Evolutionary conservation across 2,888 invertebrate species (phyloP).

Genomic region (Sesia bembeciformis): DNA sequence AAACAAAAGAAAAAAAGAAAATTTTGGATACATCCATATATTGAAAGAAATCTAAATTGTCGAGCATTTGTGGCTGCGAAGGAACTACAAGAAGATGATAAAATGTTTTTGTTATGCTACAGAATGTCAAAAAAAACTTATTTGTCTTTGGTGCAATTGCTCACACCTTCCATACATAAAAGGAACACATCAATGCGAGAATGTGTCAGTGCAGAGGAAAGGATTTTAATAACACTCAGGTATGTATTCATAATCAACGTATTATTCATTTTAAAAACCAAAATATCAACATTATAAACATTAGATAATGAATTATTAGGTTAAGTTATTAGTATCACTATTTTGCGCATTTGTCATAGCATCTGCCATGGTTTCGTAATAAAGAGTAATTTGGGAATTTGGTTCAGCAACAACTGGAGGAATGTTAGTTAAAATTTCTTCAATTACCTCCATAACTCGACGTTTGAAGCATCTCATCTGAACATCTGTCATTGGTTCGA

Average conservation of each 20-base stretch:
- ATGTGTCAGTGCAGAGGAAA: not conserved
- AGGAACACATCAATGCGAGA: too few species aligned
- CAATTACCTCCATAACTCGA: slow-evolving; percentile 17
- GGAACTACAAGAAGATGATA: not conserved
- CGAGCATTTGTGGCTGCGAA: not conserved
- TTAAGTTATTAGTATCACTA: too few species aligned
- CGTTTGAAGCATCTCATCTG: slow-evolving; percentile 24
- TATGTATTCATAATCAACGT: not conserved
- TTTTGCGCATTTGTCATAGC: too few species aligned
- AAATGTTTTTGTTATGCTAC: not conserved
- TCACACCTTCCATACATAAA: too few species aligned
- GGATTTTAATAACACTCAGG: not conserved
- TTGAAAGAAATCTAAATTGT: not conserved
- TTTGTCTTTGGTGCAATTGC: not conserved
- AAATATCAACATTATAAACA: too few species aligned
- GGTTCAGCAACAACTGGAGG: not conserved
- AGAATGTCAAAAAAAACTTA: not conserved
- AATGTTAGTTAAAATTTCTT: slow-evolving; percentile 15
- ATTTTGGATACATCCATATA: not conserved
- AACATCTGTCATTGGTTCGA: slow-evolving; percentile 18
- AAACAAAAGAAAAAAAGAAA: too few species aligned
- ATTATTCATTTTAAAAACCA: too few species aligned
- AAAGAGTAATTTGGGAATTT: too few species aligned
- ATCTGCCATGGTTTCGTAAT: too few species aligned
- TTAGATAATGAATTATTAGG: too few species aligned